Evolutionary conservation across 2,797 vertebrate species (phyloP), one percentile per base, ranked within the genome.

Genomic region (Pangasius mekongensis): DNA sequence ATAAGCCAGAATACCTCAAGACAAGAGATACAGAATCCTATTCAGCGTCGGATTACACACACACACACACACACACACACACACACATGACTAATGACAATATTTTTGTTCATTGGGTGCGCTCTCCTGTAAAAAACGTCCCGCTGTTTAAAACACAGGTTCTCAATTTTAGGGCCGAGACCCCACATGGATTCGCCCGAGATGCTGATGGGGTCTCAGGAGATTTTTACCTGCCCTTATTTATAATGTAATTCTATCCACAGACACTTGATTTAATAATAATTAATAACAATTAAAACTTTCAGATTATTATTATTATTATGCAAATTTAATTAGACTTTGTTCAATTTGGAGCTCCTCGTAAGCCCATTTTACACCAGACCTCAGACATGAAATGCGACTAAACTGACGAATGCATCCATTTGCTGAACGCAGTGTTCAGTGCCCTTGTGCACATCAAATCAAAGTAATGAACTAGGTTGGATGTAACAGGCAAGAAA

Each of bases 371-470:
- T n/a, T 47, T 16, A 77, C 74, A n/a, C 22, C 36, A 43, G 69
- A 58, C 77, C 4, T 7, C 77, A 80, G n/a, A 8, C 8, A 27
- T 36, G 22, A 82, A 82, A 62, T 60, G 33, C 2, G 22, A 39
- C 14, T 10, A 39, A 62, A 62, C 33, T 36, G 74, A 52, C 14
- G 6, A 58, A 36, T 27, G 36, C 5, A 27, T 56, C 52, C 47
- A 77, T 77, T 77, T 54, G 13, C 78, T 14, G 20, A 9, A 43
- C 27, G 30, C 78, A 60, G 33, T 39, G 30, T 81, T 81, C 73
- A 6, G 43, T 76, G 43, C 6, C 73, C 78, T 81, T 24, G 56
- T 81, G 78, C 80, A 82, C 56, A 62, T 82, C 33, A 82, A 62
- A 58, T 60, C 56, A 39, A 36, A 81, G 78, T 60, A 83, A 66